Base-by-base conservation (phyloP, 2,113 vertebrate species). In the Eleginops maclovinus region DNA sequence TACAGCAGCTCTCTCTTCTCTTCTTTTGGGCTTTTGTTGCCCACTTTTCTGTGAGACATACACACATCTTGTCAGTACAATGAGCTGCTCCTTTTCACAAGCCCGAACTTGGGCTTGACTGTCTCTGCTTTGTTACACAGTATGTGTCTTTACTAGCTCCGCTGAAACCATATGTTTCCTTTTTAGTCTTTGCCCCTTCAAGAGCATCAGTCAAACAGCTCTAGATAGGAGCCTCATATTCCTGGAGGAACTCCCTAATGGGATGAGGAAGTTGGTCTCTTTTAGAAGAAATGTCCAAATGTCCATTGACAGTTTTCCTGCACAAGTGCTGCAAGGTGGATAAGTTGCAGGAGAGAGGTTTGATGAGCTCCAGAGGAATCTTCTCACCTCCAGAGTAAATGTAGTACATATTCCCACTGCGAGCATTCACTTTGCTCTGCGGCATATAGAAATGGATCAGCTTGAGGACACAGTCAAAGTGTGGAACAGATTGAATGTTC, bases 371-470 rank as follows among this genome's bases (percentile, higher is more conserved):
- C 92, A 99, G 88, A 0, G 98, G 97, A 80, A 98, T 96, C 88
- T 97, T 99, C 87, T 98, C 97, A 0, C 95, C 96, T 0, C 95
- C 96, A 0, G 97, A 96, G 87, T 95, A 96, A 88, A 98, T 99
- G 92, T 96, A 98, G 91, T 97, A 98, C 75, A 93, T 92, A 79
- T 93, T 94, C 54, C 94, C 94, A 43, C 84, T 79, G 51, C 80
- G 84, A 3, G 93, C 89, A 72, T 77, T 78, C 13, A 64, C 86
- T 43, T 92, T 91, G 41, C 67, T 86, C 6, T 94, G 94, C 0
- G 95, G 94, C 97, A 99, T 99, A 94, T 99, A 99, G 94, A 97
- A 96, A 46, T 96, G 94, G 9, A 99, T 92, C 85, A 99, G 94
- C 84, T 99, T 99, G 60, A 99, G 95, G 26, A 99, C 94, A 0